Conservation (phyloP, 1,140 invertebrate species). For the Papilio polyxenes region DNA sequence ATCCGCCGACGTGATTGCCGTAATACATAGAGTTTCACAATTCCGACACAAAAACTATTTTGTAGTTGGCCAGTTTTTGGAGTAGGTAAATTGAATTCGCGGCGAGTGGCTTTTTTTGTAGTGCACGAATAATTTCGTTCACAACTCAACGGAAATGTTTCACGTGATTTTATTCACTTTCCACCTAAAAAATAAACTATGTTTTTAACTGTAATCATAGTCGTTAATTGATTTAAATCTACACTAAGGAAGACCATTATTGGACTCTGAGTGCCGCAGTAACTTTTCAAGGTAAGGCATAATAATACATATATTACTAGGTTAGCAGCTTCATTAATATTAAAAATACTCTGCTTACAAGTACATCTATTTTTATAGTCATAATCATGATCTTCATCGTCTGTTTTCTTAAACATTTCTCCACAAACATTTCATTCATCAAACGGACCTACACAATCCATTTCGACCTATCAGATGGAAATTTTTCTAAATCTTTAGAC, state of each 20-base stretch:
- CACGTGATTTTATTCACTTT: slow-evolving; percentile 4
- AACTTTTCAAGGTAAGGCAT: not conserved
- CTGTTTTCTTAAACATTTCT: not conserved
- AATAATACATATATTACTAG: no score
- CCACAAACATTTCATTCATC: not conserved
- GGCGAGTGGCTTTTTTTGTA: slow-evolving; percentile 32
- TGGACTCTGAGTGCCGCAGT: not conserved
- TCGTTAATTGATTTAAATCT: no score
- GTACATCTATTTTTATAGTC: not conserved
- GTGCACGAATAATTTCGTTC: slow-evolving; percentile 28
- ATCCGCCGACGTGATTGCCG: slow-evolving; percentile 32
- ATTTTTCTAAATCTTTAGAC: no score
- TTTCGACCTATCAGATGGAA: no score
- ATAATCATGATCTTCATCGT: not conserved
- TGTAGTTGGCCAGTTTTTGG: slow-evolving; percentile 39
- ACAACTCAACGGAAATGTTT: slow-evolving; percentile 29
- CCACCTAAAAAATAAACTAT: not conserved
- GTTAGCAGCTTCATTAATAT: no score
- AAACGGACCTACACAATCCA: not conserved
- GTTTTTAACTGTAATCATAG: not conserved
- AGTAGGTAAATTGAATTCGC: slow-evolving; percentile 42
- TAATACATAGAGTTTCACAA: slow-evolving; percentile 43
- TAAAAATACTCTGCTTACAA: not conserved
- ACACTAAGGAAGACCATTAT: not conserved
- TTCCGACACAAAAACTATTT: slow-evolving; percentile 44